Evolutionary conservation across 2,888 invertebrate genomes (phyloP).

Genomic region (Trichogramma dendrolimi): DNA sequence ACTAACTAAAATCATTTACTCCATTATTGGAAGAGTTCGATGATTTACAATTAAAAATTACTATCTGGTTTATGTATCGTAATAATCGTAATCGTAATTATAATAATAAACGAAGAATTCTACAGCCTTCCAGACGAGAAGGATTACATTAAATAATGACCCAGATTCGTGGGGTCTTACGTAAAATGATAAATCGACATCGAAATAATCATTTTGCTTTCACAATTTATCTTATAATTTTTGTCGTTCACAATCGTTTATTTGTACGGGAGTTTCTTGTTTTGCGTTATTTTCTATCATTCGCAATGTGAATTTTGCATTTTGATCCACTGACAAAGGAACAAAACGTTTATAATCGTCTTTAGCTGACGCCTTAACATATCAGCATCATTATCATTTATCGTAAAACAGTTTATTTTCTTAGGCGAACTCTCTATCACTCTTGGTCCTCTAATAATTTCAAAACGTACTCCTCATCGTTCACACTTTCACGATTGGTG

Average conservation of each 20-base stretch:
- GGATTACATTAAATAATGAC: not conserved
- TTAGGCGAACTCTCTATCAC: slow-evolving; percentile 4
- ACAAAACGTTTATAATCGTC: slow-evolving; percentile 46
- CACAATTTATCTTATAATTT: too few relatives aligned
- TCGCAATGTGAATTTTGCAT: slow-evolving; percentile 28
- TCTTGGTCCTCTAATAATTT: not conserved
- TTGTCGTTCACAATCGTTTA: too few relatives aligned
- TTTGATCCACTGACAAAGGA: slow-evolving; percentile 46
- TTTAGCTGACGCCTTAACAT: slow-evolving; percentile 47
- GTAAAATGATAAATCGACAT: too few relatives aligned
- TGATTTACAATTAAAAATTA: slow-evolving; percentile 47
- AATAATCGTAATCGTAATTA: too few relatives aligned
- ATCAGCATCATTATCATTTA: slow-evolving; percentile 40
- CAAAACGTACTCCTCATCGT: not conserved
- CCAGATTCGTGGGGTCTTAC: slow-evolving; percentile 19
- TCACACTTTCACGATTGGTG: too few relatives aligned
- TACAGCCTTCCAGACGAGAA: slow-evolving; percentile 31
- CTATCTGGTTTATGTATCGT: slow-evolving; percentile 34
- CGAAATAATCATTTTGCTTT: too few relatives aligned
- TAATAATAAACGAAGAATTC: slow-evolving; percentile 45
- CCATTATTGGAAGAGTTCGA: slow-evolving; percentile 43
- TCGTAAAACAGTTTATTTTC: slow-evolving; percentile 13
- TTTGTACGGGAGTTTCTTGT: slow-evolving; percentile 25
- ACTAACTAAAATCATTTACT: slow-evolving; percentile 51
- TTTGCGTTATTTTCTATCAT: slow-evolving; percentile 22